A percentile compares a stretch with the other conserved stretches of the same genome.
These are phyloP conservation scores for Rhingia rostrata DNA, from an alignment of 2,888 invertebrate species.

Conservation along the genomic window DNA sequence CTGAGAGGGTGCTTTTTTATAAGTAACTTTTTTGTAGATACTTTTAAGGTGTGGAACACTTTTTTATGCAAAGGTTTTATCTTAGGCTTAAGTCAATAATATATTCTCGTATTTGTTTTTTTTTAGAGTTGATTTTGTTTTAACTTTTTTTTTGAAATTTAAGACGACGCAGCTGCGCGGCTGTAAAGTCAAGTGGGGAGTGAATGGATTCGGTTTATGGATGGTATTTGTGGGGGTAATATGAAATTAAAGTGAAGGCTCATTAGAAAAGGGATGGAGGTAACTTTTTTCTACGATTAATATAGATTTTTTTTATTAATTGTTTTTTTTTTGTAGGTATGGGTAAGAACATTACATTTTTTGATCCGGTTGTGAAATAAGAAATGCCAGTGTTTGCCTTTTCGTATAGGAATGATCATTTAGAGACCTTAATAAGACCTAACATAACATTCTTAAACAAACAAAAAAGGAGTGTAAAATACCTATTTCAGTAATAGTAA, in stretches of 20 bases:
- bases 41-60: constrained; percentile 23
- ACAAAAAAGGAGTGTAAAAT: no score
- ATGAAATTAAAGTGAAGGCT: constrained; percentile 23
- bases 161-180: constrained; percentile 66
- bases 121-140: constrained; percentile 14
- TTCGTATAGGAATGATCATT: no score
- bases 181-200: constrained; percentile 64
- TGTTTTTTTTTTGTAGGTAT: neutral
- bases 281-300: neutral
- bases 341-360: no score
- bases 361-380: no score
- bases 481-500: no score
- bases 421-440: no score
- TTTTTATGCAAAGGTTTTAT: constrained; percentile 33
- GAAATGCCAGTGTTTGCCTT: no score
- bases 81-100: constrained; percentile 17
- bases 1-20: constrained; percentile 51
- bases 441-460: no score
- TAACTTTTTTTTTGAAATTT: constrained; percentile 37
- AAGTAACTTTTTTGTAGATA: constrained; percentile 31
- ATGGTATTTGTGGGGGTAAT: constrained; percentile 44
- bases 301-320: neutral
- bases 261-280: constrained; percentile 33
- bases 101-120: constrained; percentile 13
- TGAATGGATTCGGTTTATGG: constrained; percentile 51